These are phyloP conservation scores for Lacanobia wlatinum DNA, from an alignment of 2,888 invertebrate genomes.

Conservation along the genomic window DNA sequence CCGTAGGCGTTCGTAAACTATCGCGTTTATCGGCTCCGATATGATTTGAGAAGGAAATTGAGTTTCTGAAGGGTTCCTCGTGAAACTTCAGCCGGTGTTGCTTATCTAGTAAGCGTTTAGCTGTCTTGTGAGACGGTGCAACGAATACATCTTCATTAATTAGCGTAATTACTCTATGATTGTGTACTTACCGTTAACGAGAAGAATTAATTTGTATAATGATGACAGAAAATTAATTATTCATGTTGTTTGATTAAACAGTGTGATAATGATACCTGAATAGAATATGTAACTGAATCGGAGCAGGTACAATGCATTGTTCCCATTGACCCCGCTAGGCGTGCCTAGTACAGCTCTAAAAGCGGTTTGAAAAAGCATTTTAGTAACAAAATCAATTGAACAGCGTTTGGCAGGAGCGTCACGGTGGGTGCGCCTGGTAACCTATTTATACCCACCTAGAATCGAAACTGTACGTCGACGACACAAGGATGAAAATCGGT, in stretches of 20 bases:
- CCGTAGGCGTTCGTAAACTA: conserved; percentile 51
- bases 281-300: conserved; percentile 19
- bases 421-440: conserved; percentile 84
- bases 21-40: conserved; percentile 61
- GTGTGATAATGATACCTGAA: conserved; percentile 29
- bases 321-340: conserved; percentile 35
- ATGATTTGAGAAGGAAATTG: conserved; percentile 77
- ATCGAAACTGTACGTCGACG: conserved; percentile 61
- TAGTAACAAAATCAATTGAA: conserved; percentile 84
- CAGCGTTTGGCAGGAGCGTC: conserved; percentile 79
- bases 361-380: conserved; percentile 75
- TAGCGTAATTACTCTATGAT: conserved; percentile 51
- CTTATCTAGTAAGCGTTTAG: conserved; percentile 28
- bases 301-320: conserved; percentile 26
- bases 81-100: conserved; percentile 32
- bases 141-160: conserved; percentile 48
- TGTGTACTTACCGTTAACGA: conserved; percentile 46
- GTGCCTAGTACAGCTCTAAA: conserved; percentile 58
- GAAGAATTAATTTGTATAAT: conserved; percentile 53
- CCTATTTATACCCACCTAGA: conserved; percentile 64
- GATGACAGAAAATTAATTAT: conserved; percentile 47
- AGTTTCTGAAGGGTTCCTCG: conserved; percentile 68
- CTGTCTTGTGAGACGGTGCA: conserved; percentile 19
- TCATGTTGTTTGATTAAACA: conserved; percentile 47
- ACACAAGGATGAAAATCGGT: conserved; percentile 71